These are phyloP conservation scores for Mamestra brassicae DNA, from an alignment of 2,888 invertebrate genomes.

Conservation along the genomic window DNA sequence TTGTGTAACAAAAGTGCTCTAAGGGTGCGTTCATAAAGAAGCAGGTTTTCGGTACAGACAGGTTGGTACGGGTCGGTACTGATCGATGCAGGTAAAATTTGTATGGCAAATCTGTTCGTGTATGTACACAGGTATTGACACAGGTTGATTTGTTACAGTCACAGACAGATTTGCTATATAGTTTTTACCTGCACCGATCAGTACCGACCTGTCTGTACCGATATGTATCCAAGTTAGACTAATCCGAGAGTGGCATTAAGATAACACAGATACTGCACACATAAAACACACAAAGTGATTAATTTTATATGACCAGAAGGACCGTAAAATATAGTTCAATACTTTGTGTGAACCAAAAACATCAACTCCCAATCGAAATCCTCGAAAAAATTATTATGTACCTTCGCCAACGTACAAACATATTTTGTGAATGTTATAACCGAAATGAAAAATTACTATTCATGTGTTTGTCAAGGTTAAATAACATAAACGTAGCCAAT, in stretches of 20 bases:
- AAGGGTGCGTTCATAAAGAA: too few relatives aligned
- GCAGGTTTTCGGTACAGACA: too few relatives aligned
- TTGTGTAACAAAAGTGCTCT: too few relatives aligned
- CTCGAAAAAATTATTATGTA: not conserved
- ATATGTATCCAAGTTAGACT: too few relatives aligned
- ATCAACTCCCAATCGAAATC: not conserved
- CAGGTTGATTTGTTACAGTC: too few relatives aligned
- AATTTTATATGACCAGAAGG: not conserved
- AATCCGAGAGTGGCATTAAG: not conserved
- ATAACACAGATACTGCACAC: not conserved
- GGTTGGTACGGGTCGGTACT: too few relatives aligned
- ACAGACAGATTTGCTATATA: too few relatives aligned
- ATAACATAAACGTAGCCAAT: not conserved
- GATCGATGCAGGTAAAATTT: too few relatives aligned
- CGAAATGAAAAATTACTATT: conserved; percentile 14
- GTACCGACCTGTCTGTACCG: too few relatives aligned
- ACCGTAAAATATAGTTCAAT: not conserved
- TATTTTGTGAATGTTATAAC: not conserved
- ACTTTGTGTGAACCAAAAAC: not conserved
- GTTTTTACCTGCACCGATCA: too few relatives aligned
- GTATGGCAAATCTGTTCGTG: too few relatives aligned
- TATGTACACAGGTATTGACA: too few relatives aligned
- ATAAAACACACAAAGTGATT: not conserved
- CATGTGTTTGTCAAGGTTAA: not conserved
- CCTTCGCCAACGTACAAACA: not conserved